Evolutionary conservation across 2,113 vertebrate genomes (phyloP).

Genomic region (Bothrops jararaca): DNA sequence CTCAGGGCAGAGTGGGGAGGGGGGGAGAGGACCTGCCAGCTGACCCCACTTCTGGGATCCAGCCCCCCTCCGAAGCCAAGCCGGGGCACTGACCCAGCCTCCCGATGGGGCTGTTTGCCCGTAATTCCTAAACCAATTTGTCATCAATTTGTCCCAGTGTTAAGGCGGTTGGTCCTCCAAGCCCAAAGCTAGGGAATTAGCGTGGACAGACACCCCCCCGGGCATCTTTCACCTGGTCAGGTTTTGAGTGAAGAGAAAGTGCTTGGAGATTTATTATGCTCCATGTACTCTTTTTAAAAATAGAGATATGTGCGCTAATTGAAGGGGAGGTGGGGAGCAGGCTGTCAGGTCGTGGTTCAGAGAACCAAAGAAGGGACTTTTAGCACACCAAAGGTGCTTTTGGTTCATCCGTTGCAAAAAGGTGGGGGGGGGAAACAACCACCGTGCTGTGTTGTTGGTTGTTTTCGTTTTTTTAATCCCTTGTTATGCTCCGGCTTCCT

Average conservation of each 20-base stretch:
- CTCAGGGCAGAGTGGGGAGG: rapidly evolving
- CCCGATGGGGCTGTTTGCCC: background rate
- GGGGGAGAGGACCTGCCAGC: rapidly evolving
- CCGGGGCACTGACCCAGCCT: background rate
- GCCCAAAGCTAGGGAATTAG: background rate
- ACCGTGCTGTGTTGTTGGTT: background rate
- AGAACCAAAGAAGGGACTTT: background rate
- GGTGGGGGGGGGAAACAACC: no score
- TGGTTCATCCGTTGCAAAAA: background rate
- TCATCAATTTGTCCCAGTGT: background rate
- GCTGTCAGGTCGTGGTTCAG: background rate
- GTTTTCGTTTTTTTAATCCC: background rate
- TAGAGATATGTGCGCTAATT: background rate
- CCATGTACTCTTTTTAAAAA: background rate
- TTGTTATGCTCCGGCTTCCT: background rate
- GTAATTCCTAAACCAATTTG: background rate
- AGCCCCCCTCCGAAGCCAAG: background rate
- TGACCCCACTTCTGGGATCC: background rate
- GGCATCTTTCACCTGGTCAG: background rate
- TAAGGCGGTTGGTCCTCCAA: background rate
- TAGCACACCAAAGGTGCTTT: background rate
- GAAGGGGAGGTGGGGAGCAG: background rate
- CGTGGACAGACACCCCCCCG: rapidly evolving
- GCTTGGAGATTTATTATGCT: background rate
- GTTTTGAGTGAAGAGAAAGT: background rate